A percentile compares a stretch with the other conserved stretches of the same genome.
These are phyloP conservation scores for Lampris incognitus DNA, from an alignment of 2,113 vertebrate genomes.

Conservation along the genomic window DNA sequence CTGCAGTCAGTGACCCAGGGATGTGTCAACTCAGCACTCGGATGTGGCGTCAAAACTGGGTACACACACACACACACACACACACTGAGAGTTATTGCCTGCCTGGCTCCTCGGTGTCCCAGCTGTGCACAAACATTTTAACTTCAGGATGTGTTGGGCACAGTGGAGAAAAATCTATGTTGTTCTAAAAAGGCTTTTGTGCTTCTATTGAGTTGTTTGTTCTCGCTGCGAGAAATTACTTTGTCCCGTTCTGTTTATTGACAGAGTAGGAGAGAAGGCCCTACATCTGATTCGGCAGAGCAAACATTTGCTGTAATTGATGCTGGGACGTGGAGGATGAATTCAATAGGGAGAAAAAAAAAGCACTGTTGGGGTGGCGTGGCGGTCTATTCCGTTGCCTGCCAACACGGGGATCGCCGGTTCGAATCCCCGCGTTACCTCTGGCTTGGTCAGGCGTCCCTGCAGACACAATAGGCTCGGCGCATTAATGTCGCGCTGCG, in stretches of 20 bases:
- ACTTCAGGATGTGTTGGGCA: constrained; percentile 60
- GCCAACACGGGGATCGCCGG: too few species aligned
- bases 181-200: constrained; percentile 50
- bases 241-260: constrained; percentile 67
- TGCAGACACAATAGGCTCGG: too few species aligned
- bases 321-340: constrained; percentile 44
- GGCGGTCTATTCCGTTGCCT: too few species aligned
- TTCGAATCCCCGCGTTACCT: too few species aligned
- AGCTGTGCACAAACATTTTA: constrained; percentile 65
- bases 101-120: constrained; percentile 41
- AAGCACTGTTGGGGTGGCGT: constrained; percentile 5
- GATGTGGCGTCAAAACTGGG: constrained; percentile 28
- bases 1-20: constrained; percentile 53
- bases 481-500: too few species aligned
- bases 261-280: constrained; percentile 42
- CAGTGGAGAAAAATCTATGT: constrained; percentile 58
- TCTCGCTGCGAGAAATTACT: constrained; percentile 46
- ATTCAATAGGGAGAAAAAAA: constrained; percentile 29
- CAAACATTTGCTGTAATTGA: constrained; percentile 72
- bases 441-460: too few species aligned
- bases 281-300: constrained; percentile 45
- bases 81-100: constrained; percentile 14
- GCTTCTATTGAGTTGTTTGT: constrained; percentile 62
- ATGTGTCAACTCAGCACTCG: constrained; percentile 62
- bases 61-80: constrained; percentile 14